Conservation (phyloP, 2,113 vertebrate species). For the Seriola quinqueradiata region DNA sequence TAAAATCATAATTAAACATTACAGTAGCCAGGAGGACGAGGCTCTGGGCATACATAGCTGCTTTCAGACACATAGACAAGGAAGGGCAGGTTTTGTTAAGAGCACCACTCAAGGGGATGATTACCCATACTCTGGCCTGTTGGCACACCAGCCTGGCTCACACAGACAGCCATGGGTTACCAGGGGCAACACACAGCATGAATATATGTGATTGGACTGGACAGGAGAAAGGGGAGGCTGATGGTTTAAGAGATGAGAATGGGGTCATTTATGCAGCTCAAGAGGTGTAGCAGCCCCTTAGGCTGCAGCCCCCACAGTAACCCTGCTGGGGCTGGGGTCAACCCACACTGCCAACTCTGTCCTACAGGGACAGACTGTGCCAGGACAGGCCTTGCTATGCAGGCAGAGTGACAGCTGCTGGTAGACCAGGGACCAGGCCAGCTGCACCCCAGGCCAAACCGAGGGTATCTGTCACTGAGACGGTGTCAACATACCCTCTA, state of each 20-base stretch:
- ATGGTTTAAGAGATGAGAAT: slow-evolving; percentile 68
- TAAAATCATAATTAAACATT: slow-evolving; percentile 77
- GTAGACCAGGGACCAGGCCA: slow-evolving; percentile 60
- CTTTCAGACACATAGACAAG: slow-evolving; percentile 62
- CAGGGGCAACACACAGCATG: slow-evolving; percentile 66
- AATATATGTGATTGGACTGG: slow-evolving; percentile 71
- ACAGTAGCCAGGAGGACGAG: slow-evolving; percentile 68
- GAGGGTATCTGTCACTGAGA: slow-evolving; percentile 66
- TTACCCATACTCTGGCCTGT: slow-evolving; percentile 64
- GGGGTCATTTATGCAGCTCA: slow-evolving; percentile 66
- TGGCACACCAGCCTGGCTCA: slow-evolving; percentile 55
- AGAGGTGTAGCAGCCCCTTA: slow-evolving; percentile 58
- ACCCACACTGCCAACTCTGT: slow-evolving; percentile 54
- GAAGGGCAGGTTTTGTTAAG: slow-evolving; percentile 66
- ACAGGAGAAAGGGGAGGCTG: slow-evolving; percentile 65
- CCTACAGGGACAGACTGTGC: slow-evolving; percentile 63
- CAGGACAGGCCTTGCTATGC: slow-evolving; percentile 35
- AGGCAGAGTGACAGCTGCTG: slow-evolving; percentile 78
- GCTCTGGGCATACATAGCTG: slow-evolving; percentile 48
- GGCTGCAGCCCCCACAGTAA: slow-evolving; percentile 36
- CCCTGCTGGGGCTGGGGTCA: slow-evolving; percentile 61
- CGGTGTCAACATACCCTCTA: slow-evolving; percentile 56
- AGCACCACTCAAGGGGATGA: slow-evolving; percentile 69
- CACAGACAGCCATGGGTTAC: slow-evolving; percentile 57
- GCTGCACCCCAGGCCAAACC: slow-evolving; percentile 56